Evolutionary conservation across 2,888 invertebrate species (phyloP), one percentile per base, ranked within the genome.

Genomic region (Drosophila rellima): DNA sequence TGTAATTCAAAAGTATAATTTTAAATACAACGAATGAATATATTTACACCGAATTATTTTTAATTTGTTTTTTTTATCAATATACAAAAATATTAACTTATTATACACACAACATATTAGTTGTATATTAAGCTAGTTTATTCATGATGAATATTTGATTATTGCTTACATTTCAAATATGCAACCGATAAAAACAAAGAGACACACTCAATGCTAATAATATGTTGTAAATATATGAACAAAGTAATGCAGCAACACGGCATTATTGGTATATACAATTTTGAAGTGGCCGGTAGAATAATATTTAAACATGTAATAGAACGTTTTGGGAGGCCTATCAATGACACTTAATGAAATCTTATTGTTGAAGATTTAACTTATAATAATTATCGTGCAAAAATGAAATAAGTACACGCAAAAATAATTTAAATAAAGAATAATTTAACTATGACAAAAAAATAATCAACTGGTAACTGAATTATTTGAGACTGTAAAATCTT

Each of bases 11-110:
- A 56, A 47, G 70, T 78, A 83, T 80, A 76, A 87, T 88, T 88
- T 88, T 74, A 82, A 84, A 91, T 90, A 90, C 91, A 91, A 90
- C 91, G 89, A 92, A 91, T 82, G 84, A 74, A 88, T 80, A 88
- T 73, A 88, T 81, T 84, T 79, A 82, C 82, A 86, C 82, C 77
- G 78, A 88, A 71, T 74, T 81, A 78, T 72, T 88, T 80, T 52
- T 73, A 79, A 80, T 73, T 73, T n/a, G n/a, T 79, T 81, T 76
- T 77, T 77, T 80, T 87, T 83, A 82, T 74, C 68, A 74, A 74
- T 75, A 81, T 82, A 89, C 57, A 78, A 52, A 68, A 50, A 68
- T 65, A 70, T 68, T 65, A 59, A 79, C 61, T 80, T 85, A 80
- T 74, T 86, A 80, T 74, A 70, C 60, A 70, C 70, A 70, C 86